Evolutionary conservation across 2,797 vertebrate species (phyloP), one percentile per base, ranked within the genome.

Genomic region (Hoplostethus atlanticus): DNA sequence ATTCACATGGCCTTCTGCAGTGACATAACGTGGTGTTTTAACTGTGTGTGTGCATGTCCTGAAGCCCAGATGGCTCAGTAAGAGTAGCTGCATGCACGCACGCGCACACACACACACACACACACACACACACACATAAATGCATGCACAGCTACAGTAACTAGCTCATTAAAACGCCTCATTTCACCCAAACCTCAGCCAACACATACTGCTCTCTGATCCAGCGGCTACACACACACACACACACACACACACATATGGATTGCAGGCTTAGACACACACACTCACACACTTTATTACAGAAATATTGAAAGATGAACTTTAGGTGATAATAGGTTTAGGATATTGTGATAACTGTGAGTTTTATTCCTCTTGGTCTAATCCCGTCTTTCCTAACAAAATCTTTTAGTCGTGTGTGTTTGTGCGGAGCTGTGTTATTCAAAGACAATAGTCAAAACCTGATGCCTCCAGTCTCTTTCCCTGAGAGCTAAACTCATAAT

Each of bases 121-220:
- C 40, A 44, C 63, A 64, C 68, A 47, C 52, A 57, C 25, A 40
- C 38, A 44, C 53, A 64, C 58, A 60, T 52, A 80, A 11, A 75
- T 6, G 0, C 74, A 66, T 12, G 70, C 46, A 42, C 16, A 63
- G 68, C 67, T 82, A 75, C 76, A 84, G 77, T 71, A 76, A 87
- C 62, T 79, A 87, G 91, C 83, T 90, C 89, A 82, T 92, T 89
- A 90, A 92, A 92, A 91, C 12, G 85, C 60, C 89, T 89, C 89
- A 90, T 91, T 94, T 90, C 74, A 87, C 84, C 79, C 77, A 30
- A 74, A 78, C 82, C 82, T 84, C 71, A 84, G 86, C 86, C 74
- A 86, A 90, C 76, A 79, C 76, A 90, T 81, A 86, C 79, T 86
- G 54, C 59, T 76, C 59, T 73, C 52, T 66, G 67, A 81, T 83